These are phyloP conservation scores for Eupithecia pulchellata DNA, from an alignment of 2,888 invertebrate species.

Conservation along the genomic window DNA sequence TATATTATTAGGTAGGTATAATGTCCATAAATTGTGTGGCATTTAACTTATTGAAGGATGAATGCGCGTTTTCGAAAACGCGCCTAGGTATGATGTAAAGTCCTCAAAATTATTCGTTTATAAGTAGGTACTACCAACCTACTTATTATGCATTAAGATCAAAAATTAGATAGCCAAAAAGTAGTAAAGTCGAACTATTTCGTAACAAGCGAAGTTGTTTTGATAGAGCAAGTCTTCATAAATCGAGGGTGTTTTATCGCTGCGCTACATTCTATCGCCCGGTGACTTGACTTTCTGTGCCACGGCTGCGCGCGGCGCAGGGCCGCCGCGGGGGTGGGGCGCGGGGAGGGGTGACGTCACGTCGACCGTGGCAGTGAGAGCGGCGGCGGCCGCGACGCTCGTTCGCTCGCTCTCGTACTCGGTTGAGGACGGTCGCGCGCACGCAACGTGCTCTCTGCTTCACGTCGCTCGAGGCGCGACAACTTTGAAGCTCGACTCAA, in stretches of 20 bases:
- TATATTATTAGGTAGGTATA: too few species aligned
- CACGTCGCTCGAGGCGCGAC: slow-evolving; percentile 60
- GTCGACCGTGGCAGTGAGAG: slow-evolving; percentile 85
- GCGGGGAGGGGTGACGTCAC: slow-evolving; percentile 76
- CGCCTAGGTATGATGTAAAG: too few species aligned
- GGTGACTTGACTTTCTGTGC: slow-evolving; percentile 81
- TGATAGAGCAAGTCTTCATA: slow-evolving; percentile 77
- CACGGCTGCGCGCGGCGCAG: slow-evolving; percentile 71
- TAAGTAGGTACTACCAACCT: neutral
- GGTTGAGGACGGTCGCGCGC: slow-evolving; percentile 81
- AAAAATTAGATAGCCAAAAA: too few species aligned
- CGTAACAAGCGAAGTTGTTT: slow-evolving; percentile 74
- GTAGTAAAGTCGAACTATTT: slow-evolving; percentile 63
- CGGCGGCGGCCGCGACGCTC: slow-evolving; percentile 74
- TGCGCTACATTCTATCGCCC: slow-evolving; percentile 78
- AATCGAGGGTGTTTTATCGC: slow-evolving; percentile 81
- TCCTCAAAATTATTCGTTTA: too few species aligned
- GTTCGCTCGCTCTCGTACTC: slow-evolving; percentile 76
- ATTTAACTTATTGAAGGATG: too few species aligned
- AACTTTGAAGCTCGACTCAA: slow-evolving; percentile 57
- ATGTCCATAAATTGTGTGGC: too few species aligned
- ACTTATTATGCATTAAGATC: too few species aligned
- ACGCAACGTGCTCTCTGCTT: slow-evolving; percentile 70
- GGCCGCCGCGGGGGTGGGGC: slow-evolving; percentile 55
- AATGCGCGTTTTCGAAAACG: too few species aligned